Conservation (phyloP, 2,113 vertebrate species). For the Takifugu bimaculatus region DNA sequence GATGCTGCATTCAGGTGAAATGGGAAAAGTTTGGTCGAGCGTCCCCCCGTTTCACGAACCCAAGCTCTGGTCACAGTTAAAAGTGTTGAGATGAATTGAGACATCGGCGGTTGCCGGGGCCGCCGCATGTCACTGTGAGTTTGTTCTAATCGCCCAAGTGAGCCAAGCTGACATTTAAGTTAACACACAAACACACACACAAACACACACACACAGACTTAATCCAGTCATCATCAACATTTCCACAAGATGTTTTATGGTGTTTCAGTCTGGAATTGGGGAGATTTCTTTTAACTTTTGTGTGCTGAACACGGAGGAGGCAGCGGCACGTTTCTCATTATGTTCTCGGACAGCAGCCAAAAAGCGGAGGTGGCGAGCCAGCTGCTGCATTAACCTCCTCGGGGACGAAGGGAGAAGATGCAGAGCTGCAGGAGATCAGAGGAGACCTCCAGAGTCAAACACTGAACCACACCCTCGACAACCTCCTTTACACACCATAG, state of each 20-base stretch:
- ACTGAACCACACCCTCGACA: constrained; percentile 10
- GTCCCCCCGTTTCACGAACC: too few relatives aligned
- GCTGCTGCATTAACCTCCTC: constrained; percentile 1
- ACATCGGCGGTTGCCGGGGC: constrained; percentile 16
- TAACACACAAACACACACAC: not conserved
- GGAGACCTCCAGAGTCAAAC: not conserved
- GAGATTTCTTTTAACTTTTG: not conserved
- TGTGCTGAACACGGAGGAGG: not conserved
- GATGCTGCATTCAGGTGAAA: too few relatives aligned
- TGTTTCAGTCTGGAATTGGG: not conserved
- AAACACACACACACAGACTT: not conserved
- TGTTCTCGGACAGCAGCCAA: constrained; percentile 40
- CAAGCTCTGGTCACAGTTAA: too few relatives aligned
- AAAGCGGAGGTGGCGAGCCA: constrained; percentile 30
- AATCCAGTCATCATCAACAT: not conserved
- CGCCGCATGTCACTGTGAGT: not conserved
- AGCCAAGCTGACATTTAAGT: constrained; percentile 16
- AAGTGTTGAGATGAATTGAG: not conserved
- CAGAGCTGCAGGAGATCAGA: constrained; percentile 13
- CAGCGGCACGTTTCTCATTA: constrained; percentile 50
- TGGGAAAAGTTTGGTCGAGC: too few relatives aligned
- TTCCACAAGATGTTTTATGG: not conserved
- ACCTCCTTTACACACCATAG: too few relatives aligned
- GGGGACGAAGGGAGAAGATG: constrained; percentile 24
- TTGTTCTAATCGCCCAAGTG: not conserved